A percentile compares a stretch with the other conserved stretches of the same genome.
Evolutionary conservation across 2,113 vertebrate genomes (phyloP).

Genomic region (Trochalopteron elliotii): DNA sequence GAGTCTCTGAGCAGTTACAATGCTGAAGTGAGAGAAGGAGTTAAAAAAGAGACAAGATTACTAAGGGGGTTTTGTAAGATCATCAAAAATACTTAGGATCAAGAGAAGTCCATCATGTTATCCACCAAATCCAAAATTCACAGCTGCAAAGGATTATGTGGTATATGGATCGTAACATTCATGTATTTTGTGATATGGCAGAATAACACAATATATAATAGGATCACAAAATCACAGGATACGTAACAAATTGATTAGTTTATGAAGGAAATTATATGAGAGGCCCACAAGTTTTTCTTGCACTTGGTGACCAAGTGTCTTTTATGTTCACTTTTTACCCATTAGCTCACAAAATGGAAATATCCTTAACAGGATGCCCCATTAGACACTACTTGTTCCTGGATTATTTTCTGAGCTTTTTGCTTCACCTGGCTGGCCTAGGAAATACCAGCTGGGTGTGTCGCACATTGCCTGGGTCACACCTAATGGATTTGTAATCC

Average conservation of each 20-base stretch:
- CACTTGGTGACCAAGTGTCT: neutral
- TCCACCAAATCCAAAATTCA: neutral
- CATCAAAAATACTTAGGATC: neutral
- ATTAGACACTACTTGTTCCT: neutral
- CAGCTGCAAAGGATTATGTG: neutral
- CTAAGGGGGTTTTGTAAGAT: neutral
- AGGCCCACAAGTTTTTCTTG: neutral
- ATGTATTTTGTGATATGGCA: neutral
- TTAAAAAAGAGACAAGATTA: neutral
- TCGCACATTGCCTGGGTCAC: neutral
- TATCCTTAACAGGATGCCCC: neutral
- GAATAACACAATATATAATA: neutral
- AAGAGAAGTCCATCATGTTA: neutral
- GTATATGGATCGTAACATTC: rapidly evolving
- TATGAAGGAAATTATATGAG: neutral
- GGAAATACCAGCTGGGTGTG: neutral
- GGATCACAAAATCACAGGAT: neutral
- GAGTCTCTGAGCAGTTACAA: neutral
- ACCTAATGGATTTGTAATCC: neutral
- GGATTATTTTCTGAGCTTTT: neutral
- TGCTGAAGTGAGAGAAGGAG: neutral
- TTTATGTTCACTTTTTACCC: neutral
- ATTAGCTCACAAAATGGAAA: neutral
- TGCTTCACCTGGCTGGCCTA: neutral
- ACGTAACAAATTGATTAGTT: neutral